These are phyloP conservation scores for Pherbina coryleti DNA, from an alignment of 2,888 invertebrate species.

Conservation along the genomic window DNA sequence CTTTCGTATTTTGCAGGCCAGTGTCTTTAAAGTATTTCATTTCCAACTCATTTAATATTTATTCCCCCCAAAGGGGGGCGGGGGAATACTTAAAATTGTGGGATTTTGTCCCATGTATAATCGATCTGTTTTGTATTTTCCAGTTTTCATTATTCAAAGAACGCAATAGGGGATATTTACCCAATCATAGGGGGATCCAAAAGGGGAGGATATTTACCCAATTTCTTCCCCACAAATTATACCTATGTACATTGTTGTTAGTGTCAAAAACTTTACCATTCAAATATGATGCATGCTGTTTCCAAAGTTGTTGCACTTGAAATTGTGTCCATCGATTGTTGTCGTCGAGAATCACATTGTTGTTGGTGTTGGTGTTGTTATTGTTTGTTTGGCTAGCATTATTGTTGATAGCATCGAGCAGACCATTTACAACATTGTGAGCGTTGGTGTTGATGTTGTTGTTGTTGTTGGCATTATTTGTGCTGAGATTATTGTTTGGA, in stretches of 20 bases:
- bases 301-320: conserved; percentile 70
- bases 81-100: too few relatives aligned
- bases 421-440: conserved; percentile 43
- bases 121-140: too few relatives aligned
- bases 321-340: conserved; percentile 70
- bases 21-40: too few relatives aligned
- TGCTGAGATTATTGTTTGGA: conserved; percentile 56
- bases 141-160: too few relatives aligned
- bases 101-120: too few relatives aligned
- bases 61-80: too few relatives aligned
- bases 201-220: too few relatives aligned
- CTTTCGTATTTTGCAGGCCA: too few relatives aligned
- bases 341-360: conserved; percentile 57
- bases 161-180: too few relatives aligned
- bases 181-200: too few relatives aligned
- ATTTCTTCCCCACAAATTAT: too few relatives aligned
- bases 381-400: conserved; percentile 49
- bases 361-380: conserved; percentile 48
- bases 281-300: conserved; percentile 69
- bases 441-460: conserved; percentile 44
- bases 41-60: too few relatives aligned
- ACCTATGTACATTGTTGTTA: not conserved
- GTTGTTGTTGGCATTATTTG: conserved; percentile 40
- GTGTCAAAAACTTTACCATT: conserved; percentile 62
- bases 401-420: conserved; percentile 44